These are phyloP conservation scores for Aphelinus atriplicis DNA, from an alignment of 1,140 invertebrate genomes.

Conservation along the genomic window DNA sequence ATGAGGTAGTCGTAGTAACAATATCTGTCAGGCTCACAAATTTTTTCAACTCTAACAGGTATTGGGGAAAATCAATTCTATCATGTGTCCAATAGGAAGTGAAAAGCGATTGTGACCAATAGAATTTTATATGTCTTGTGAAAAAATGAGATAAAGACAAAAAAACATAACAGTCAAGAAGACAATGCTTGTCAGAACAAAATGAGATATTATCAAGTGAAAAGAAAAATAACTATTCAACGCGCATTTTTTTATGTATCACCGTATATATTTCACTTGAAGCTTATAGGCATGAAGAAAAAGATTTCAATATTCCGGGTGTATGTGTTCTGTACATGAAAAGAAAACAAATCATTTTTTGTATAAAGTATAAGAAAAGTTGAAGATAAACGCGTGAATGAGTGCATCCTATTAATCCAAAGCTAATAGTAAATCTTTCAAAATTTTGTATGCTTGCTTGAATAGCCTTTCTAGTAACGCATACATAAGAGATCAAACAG, in stretches of 20 bases:
- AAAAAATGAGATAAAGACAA: not conserved
- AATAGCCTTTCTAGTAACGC: constrained; percentile 11
- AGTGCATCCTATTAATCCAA: constrained; percentile 10
- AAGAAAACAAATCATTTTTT: constrained; percentile 12
- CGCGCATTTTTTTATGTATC: constrained; percentile 2
- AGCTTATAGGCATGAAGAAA: constrained; percentile 4
- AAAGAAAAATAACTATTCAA: constrained; percentile 1
- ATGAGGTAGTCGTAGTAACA: too few relatives aligned
- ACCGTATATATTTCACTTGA: not conserved
- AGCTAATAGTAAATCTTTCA: constrained; percentile 4
- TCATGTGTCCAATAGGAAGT: too few relatives aligned
- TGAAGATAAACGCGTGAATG: not conserved
- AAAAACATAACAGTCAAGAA: not conserved
- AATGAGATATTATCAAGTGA: too few relatives aligned
- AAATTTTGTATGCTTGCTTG: constrained; percentile 17
- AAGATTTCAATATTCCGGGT: constrained; percentile 7
- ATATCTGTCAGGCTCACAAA: too few relatives aligned
- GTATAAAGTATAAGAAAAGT: constrained; percentile 10
- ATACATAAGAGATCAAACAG: not conserved
- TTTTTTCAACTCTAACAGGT: too few relatives aligned
- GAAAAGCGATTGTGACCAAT: too few relatives aligned
- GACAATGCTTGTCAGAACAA: not conserved
- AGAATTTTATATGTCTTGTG: too few relatives aligned
- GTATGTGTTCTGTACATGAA: constrained; percentile 9
- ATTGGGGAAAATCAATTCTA: too few relatives aligned